Evolutionary conservation across 2,797 vertebrate genomes (phyloP), one percentile per base, ranked within the genome.

Genomic region (Octomys mimax): DNA sequence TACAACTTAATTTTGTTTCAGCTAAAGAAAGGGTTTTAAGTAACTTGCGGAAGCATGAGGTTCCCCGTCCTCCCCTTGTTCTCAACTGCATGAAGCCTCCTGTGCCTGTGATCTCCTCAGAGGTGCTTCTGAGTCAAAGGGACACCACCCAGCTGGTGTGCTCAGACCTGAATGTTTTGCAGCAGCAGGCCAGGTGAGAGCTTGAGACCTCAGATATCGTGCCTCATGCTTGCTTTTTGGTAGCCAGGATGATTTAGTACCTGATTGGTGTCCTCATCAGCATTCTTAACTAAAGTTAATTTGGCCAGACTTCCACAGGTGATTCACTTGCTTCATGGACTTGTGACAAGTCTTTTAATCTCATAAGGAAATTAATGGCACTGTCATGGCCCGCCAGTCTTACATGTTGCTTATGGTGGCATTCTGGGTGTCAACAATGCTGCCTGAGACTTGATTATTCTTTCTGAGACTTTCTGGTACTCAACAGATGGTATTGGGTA

Each of bases 151-250:
- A 99, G 89, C 99, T 99, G 66, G 97, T 99, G 71, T 97, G 98
- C 52, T 86, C 71, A 71, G 99, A 99, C 98, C 99, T 99, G 86
- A 98, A 98, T 33, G 81, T 98, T 92, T 97, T 99, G 92, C 99
- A 99, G 92, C 99, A 99, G 49, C 99, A 99, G 31, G 99, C 99
- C 96, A 99, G 99, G 99, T 99, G 98, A 98, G 98, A 94, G 16
- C 0, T 0, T 10, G 14, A 10, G 33, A 0, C 62, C 89, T 61
- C 42, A 33, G 22, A 14, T 28, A 6, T n/a, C 3, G 0, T 9
- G 16, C 49, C 31, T 22, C 21, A 9, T 75, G 64, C 62, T 49
- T 24, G 2, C 4, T 64, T n/a, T 66, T 21, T 36, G 92, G 59
- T 24, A 57, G 64, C 81, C 22, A 5, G 59, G 3, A 2, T 94